Conservation (phyloP, 2,797 vertebrate species). For the Falco peregrinus region DNA sequence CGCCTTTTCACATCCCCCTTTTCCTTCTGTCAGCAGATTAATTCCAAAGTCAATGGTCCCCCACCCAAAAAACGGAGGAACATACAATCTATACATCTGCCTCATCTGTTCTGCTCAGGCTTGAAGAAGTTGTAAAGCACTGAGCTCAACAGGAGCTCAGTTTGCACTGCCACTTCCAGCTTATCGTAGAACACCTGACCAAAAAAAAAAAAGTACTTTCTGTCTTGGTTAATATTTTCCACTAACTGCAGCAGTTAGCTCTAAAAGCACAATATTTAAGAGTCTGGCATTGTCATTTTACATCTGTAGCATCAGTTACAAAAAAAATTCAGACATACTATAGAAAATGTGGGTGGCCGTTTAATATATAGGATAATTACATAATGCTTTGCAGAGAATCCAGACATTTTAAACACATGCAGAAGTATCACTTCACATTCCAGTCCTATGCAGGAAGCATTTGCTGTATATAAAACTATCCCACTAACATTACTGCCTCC, state of each 20-base stretch:
- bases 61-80: neutral
- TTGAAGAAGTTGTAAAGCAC: neutral
- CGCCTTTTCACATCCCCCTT: fast-evolving
- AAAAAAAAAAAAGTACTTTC: neutral
- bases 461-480: neutral
- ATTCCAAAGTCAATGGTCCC: neutral
- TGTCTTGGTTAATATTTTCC: neutral
- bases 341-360: neutral
- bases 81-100: neutral
- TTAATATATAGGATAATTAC: neutral
- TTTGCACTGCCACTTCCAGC: neutral
- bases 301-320: neutral
- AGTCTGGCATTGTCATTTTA: neutral
- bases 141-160: neutral
- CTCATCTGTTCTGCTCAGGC: neutral
- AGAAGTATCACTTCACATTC: neutral
- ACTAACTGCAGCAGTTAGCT: neutral
- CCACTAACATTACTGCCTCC: neutral
- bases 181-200: neutral
- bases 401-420: neutral
- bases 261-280: neutral
- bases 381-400: neutral
- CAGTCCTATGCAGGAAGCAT: neutral
- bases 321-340: neutral
- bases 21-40: neutral